Base-by-base conservation (phyloP, 2,888 invertebrate genomes). In the Dicranocentrus wangi region DNA sequence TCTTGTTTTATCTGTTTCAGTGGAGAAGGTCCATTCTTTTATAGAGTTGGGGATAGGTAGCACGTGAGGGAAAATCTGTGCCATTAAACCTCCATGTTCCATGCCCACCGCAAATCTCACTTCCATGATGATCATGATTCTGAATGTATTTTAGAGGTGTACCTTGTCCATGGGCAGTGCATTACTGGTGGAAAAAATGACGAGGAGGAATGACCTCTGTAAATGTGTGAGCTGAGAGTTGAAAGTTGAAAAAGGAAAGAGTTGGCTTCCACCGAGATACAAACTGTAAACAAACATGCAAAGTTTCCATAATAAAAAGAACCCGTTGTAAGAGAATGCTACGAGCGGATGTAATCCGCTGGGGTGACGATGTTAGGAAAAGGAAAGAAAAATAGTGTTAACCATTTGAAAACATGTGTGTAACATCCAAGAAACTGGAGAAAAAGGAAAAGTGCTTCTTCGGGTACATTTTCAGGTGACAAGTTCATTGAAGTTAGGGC, bases 281-380 rank as follows among this genome's bases (percentile, higher is more conserved):
- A 66, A 75, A 66, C 66, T 75, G 75, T 66, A 75, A 75, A 58
- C 75, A 75, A 75, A 66, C 75, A 75, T 66, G 66, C 66, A 55
- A 75, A n/a, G 75, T 55, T 63, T 66, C 39, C 25, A 39, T 13
- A 27, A 17, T 60, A 71, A 61, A 21, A 5, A 21, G 21, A 21
- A 53, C 21, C 15, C 47, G n/a, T 47, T 39, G 15, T n/a, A 47
- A 10, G n/a, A 47, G 15, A 47, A 10, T 47, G 15, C 47, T 32
- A 32, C 10, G 3, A 32, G 32, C 32, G 32, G 32, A 32, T 32
- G 32, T 32, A 32, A 32, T 32, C 32, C 3, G 32, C 32, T 32
- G 5, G 32, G 10, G 10, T 32, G 10, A 32, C 32, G 32, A 32
- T 32, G 10, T 10, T 32, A 32, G 3, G 32, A 32, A 32, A 32